phyloP scores from a whole-genome alignment of 2,797 vertebrate genomes.

The Chelon auratus region DNA sequence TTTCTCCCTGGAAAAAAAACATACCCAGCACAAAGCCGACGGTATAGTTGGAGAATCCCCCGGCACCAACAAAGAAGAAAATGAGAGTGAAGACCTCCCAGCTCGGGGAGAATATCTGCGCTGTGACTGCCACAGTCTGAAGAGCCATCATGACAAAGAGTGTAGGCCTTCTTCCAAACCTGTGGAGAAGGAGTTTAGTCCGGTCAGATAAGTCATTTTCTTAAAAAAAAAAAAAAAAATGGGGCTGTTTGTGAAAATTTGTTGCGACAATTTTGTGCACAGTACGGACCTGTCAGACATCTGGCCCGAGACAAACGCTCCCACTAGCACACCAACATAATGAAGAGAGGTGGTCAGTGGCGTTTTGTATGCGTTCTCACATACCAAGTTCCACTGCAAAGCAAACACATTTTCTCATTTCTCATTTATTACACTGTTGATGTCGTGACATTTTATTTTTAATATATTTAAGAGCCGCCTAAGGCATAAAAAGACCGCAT shows the following conservation, averaged over 20 bases:
- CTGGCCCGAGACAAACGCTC: conserved; percentile 65
- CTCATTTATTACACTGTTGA: no score
- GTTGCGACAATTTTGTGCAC: background rate
- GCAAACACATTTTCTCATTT: background rate
- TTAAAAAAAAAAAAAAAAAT: background rate
- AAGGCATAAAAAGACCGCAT: no score
- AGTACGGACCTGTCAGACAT: conserved; percentile 71
- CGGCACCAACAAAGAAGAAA: conserved; percentile 88
- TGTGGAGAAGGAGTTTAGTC: conserved; percentile 47
- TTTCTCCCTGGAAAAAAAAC: conserved; percentile 39
- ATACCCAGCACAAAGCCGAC: conserved; percentile 91
- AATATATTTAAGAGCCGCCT: no score
- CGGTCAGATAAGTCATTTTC: background rate
- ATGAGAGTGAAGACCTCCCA: conserved; percentile 89
- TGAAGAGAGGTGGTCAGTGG: conserved; percentile 70
- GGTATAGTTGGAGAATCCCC: conserved; percentile 90
- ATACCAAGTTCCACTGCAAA: conserved; percentile 77
- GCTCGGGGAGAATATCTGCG: conserved; percentile 90
- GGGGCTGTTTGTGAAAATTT: background rate
- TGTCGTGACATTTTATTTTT: no score
- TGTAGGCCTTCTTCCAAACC: conserved; percentile 89
- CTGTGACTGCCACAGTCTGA: conserved; percentile 86
- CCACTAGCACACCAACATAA: conserved; percentile 66
- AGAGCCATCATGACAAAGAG: conserved; percentile 88
- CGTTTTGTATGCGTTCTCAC: conserved; percentile 66